These are phyloP conservation scores for Andricus grossulariae DNA, from an alignment of 1,140 invertebrate species.

Conservation along the genomic window DNA sequence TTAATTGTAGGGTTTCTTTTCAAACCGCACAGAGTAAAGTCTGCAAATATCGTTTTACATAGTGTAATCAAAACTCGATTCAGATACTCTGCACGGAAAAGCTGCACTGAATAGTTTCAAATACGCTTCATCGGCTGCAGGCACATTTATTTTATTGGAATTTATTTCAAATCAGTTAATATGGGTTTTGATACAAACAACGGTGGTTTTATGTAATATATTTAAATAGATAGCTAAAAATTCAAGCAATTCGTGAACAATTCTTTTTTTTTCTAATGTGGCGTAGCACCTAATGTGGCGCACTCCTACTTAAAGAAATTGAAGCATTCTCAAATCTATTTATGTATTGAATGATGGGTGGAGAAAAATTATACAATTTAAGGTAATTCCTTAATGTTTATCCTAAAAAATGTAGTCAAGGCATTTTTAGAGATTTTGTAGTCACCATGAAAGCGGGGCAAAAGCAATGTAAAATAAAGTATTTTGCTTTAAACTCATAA, in stretches of 20 bases:
- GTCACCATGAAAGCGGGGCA: no score
- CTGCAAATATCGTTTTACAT: constrained; percentile 31
- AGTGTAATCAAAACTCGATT: constrained; percentile 15
- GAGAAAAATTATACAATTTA: no score
- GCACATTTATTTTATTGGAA: background rate
- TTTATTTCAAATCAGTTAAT: constrained; percentile 11
- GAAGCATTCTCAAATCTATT: no score
- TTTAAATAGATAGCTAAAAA: background rate
- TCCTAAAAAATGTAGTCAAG: no score
- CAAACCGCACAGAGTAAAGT: background rate
- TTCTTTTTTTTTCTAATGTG: background rate
- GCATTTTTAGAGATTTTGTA: no score
- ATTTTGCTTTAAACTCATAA: no score
- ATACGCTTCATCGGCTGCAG: background rate
- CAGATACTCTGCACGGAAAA: background rate
- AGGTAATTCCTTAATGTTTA: no score
- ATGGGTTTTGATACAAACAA: background rate
- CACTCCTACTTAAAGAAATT: no score
- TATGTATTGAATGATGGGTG: no score
- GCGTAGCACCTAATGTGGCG: no score
- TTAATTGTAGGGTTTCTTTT: constrained; percentile 28
- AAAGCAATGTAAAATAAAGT: no score
- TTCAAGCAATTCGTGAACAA: background rate
- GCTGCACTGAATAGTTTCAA: constrained; percentile 4
- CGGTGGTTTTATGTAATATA: background rate